Percentiles rank a stretch among this genome's conserved stretches.
phyloP scores from a whole-genome alignment of 2,113 vertebrate genomes.

The Melanostigma gelatinosum region DNA sequence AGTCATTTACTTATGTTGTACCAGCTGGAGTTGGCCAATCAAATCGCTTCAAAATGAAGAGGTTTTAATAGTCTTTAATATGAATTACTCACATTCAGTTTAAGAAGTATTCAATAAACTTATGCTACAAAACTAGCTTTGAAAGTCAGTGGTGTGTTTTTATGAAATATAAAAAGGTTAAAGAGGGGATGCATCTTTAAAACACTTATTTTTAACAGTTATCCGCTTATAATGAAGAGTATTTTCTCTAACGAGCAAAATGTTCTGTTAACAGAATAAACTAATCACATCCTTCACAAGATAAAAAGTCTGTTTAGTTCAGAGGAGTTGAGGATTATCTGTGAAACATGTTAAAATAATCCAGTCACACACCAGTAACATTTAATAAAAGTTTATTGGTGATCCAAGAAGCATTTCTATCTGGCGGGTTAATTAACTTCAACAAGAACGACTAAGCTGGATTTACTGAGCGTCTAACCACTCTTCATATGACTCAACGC shows the following conservation, averaged over 20 bases:
- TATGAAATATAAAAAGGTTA: background rate
- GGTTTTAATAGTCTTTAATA: background rate
- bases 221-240: background rate
- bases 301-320: background rate
- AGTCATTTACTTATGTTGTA: background rate
- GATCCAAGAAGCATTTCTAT: conserved; percentile 42
- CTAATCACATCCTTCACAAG: background rate
- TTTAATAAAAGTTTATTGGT: conserved; percentile 56
- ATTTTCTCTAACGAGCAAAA: background rate
- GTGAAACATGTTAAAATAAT: background rate
- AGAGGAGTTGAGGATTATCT: background rate
- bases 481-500: conserved; percentile 14
- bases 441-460: background rate
- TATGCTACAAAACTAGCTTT: background rate
- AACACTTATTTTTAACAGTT: background rate
- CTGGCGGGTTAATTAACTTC: conserved; percentile 1
- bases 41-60: background rate
- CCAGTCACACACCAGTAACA: background rate
- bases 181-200: too few relatives aligned
- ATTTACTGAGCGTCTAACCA: background rate
- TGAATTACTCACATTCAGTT: too few relatives aligned
- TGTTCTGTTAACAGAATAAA: background rate
- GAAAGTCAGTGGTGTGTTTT: background rate
- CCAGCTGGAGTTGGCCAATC: background rate
- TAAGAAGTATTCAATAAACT: background rate